Conservation (phyloP, 2,797 vertebrate species). For the Sebastes reedi region DNA sequence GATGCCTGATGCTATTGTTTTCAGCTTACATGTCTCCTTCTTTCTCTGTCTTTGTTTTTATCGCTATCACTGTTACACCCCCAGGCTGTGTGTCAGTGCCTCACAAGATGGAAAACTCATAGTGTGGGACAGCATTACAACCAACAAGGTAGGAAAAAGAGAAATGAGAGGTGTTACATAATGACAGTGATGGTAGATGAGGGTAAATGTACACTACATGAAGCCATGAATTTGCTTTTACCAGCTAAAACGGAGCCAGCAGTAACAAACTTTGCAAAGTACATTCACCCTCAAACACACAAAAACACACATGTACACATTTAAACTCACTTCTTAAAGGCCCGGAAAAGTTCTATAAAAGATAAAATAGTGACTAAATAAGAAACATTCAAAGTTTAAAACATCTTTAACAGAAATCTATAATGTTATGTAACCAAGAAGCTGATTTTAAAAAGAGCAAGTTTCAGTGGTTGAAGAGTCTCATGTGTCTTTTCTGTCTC, state of each 20-base stretch:
- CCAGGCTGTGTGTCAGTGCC: slow-evolving; percentile 94
- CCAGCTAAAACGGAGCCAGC: neutral
- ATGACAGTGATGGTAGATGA: neutral
- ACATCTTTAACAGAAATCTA: neutral
- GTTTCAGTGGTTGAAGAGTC: neutral
- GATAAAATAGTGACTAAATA: neutral
- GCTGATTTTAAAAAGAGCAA: neutral
- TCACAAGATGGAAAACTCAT: slow-evolving; percentile 98
- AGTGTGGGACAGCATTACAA: slow-evolving; percentile 96
- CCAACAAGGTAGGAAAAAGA: slow-evolving; percentile 91
- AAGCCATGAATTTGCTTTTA: neutral
- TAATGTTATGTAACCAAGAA: neutral
- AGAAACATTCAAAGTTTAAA: neutral
- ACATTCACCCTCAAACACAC: neutral
- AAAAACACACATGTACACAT: neutral
- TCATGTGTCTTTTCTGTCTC: neutral
- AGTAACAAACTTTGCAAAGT: neutral
- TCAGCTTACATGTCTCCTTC: neutral
- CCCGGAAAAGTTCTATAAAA: neutral
- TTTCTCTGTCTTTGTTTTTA: neutral
- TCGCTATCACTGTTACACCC: slow-evolving; percentile 3
- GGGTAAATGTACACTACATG: neutral
- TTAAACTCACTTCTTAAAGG: neutral
- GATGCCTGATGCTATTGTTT: neutral
- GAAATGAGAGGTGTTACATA: neutral